Base-by-base conservation (phyloP, 2,797 vertebrate species). In the Gymnodraco acuticeps region DNA sequence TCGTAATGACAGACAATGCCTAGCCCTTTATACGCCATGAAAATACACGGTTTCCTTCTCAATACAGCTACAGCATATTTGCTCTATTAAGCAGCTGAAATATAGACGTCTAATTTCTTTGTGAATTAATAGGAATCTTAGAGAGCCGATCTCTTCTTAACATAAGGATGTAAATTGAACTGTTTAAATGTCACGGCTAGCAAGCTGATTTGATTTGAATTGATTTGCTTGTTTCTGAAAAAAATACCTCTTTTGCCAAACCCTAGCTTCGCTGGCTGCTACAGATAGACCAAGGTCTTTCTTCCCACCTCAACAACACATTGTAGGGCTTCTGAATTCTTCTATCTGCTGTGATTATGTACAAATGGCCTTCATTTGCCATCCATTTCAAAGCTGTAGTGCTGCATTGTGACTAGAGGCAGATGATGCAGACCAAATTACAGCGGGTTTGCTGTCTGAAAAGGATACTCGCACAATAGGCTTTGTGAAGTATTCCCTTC, bases 331-430 rank as follows among this genome's bases (percentile, higher is more conserved):
- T 87, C 88, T 91, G 90, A 92, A 93, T 94, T 91, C 92, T 93
- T 94, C 91, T 93, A 91, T 90, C 89, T 92, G 86, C 88, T 90
- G 88, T 92, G 92, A 94, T 94, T 94, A 95, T 91, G 91, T 94
- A 92, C 90, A 91, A 93, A 95, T 94, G 92, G 92, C 92, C 92
- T 94, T 95, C 91, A 91, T 94, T 93, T 92, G 88, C 90, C 90
- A 92, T 93, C 92, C 90, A 92, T 94, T 94, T 93, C 92, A 93
- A 92, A 94, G 91, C 92, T 93, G 87, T 92, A 92, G 88, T 90
- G 88, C 91, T 90, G 93, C 92, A 93, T 94, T 95, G 93, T 95
- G 90, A 92, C 87, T 84, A 77, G 87, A 93, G 89, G 92, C 90
- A 90, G 91, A 94, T 94, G 92, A 94, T 90, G 92, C 87, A 83